These are phyloP conservation scores for Sarcophaga peregrina DNA, from an alignment of 1,140 invertebrate species.

Conservation along the genomic window DNA sequence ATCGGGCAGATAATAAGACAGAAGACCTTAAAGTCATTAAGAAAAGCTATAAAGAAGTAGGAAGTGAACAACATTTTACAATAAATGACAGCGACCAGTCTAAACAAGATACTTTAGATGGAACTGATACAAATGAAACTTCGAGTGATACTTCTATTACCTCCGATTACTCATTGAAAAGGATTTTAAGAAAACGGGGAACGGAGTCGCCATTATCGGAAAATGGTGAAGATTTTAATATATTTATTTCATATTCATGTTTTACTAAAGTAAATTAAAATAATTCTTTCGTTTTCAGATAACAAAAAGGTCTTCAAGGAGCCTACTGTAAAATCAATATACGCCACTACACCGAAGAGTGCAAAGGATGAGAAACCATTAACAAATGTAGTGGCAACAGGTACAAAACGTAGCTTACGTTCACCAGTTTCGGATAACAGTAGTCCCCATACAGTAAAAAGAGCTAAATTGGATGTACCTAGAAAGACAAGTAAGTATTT, in stretches of 20 bases:
- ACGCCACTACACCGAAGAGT: neutral
- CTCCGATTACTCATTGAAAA: neutral
- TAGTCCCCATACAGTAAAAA: neutral
- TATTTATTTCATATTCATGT: no score
- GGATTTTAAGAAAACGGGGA: slow-evolving; percentile 15
- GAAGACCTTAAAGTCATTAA: neutral
- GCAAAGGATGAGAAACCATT: neutral
- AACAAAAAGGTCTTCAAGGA: neutral
- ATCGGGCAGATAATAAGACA: neutral
- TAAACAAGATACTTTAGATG: no score
- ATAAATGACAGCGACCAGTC: no score
- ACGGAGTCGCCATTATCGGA: slow-evolving; percentile 6
- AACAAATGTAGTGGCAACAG: neutral
- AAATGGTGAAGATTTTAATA: slow-evolving; percentile 6
- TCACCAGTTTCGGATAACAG: neutral
- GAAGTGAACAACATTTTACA: no score
- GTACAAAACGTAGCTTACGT: neutral
- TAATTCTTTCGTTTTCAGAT: neutral
- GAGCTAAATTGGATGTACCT: neutral
- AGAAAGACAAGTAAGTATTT: neutral
- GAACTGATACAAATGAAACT: no score
- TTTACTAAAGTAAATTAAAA: no score
- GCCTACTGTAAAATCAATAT: neutral
- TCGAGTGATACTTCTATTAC: no score
- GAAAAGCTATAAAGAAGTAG: no score